phyloP scores from a whole-genome alignment of 2,797 vertebrate species.

The Acrossocheilus fasciatus region DNA sequence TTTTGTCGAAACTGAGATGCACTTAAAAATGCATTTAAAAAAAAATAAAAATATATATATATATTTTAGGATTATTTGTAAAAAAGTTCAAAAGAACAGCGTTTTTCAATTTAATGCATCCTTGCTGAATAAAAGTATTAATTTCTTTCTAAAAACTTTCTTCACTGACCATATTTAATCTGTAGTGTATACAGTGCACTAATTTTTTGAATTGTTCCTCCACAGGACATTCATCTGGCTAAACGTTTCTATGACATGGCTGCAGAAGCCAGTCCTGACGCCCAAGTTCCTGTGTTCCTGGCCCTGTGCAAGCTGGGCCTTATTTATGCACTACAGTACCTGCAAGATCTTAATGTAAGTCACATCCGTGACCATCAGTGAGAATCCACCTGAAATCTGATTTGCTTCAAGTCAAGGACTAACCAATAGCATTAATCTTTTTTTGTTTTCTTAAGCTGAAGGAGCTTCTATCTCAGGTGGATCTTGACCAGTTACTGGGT shows the following conservation, averaged over 20 bases:
- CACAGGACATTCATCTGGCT: slow-evolving; percentile 94
- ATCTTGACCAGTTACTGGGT: slow-evolving; percentile 95
- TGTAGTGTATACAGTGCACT: neutral
- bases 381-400: neutral
- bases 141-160: neutral
- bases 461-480: slow-evolving; percentile 87
- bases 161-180: neutral
- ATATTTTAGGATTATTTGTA: too few relatives aligned
- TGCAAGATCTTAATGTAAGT: slow-evolving; percentile 94
- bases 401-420: neutral
- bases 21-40: too few relatives aligned
- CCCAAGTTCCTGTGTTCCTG: slow-evolving; percentile 96
- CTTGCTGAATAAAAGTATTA: neutral
- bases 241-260: slow-evolving; percentile 99
- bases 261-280: slow-evolving; percentile 95
- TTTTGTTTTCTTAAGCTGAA: slow-evolving; percentile 79
- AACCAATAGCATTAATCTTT: neutral
- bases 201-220: neutral
- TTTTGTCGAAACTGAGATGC: neutral
- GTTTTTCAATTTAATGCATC: neutral
- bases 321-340: slow-evolving; percentile 90
- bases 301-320: slow-evolving; percentile 94
- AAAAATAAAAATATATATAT: too few relatives aligned
- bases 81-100: neutral
- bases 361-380: neutral